phyloP scores from a whole-genome alignment of 1,140 invertebrate species.

The Euura saliciscinereae region DNA sequence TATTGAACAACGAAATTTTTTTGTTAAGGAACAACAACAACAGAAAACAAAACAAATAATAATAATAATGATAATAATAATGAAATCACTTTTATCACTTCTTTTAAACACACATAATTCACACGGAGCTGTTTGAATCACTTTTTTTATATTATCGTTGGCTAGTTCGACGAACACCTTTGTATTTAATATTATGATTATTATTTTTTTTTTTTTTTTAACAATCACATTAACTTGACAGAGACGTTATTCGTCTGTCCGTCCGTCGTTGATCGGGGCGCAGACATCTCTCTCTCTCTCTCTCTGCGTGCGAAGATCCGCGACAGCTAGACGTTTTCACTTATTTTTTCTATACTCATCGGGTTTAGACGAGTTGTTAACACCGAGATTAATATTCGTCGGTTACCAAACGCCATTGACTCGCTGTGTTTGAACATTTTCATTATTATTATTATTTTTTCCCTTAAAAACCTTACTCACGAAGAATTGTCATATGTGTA shows the following conservation, averaged over 20 bases:
- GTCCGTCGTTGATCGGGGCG: conserved; percentile 27
- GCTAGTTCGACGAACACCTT: too few species aligned
- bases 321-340: conserved; percentile 32
- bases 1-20: too few species aligned
- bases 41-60: too few species aligned
- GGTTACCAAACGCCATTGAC: conserved; percentile 24
- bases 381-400: conserved; percentile 26
- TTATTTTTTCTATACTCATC: conserved; percentile 11
- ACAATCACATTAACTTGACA: conserved; percentile 25
- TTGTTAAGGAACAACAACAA: too few species aligned
- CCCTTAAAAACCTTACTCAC: neutral
- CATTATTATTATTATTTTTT: conserved; percentile 32
- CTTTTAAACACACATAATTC: too few species aligned
- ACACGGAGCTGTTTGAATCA: too few species aligned
- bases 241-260: conserved; percentile 30
- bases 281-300: conserved; percentile 28
- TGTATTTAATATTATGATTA: too few species aligned
- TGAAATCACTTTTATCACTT: too few species aligned
- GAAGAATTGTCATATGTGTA: too few species aligned
- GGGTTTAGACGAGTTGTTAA: conserved; percentile 16
- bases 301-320: conserved; percentile 9
- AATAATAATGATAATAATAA: too few species aligned
- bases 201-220: neutral
- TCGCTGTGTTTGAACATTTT: conserved; percentile 34
- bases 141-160: too few species aligned